These are phyloP conservation scores for Drosophila miranda DNA, from an alignment of 1,140 invertebrate species.

Conservation along the genomic window DNA sequence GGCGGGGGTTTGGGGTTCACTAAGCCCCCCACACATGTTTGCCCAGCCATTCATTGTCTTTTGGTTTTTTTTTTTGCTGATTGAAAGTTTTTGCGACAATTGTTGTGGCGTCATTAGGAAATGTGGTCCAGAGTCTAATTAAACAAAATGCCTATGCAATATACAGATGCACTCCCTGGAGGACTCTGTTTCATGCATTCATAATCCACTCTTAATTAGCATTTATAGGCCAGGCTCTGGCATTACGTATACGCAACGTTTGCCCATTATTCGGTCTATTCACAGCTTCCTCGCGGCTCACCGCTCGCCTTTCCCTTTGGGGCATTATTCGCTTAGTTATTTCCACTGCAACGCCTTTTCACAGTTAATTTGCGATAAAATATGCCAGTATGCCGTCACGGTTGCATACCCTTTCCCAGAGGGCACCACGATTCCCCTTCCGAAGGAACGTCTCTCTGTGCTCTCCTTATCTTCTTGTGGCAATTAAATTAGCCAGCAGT, in stretches of 20 bases:
- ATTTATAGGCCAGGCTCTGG: not conserved
- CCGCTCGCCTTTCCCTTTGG: not conserved
- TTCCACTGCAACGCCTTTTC: constrained; percentile 63
- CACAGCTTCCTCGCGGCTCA: not conserved
- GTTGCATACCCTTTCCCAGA: not conserved
- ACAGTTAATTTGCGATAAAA: constrained; percentile 69
- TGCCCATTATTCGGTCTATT: constrained; percentile 1
- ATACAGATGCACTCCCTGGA: constrained; percentile 1
- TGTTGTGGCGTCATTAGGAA: constrained; percentile 69
- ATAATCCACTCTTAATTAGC: constrained; percentile 7
- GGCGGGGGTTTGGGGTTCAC: not conserved
- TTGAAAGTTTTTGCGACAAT: constrained; percentile 75
- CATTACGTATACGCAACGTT: constrained; percentile 38
- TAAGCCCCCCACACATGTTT: constrained; percentile 40
- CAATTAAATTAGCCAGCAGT: constrained; percentile 64
- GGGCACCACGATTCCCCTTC: too few species aligned
- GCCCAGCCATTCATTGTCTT: constrained; percentile 54
- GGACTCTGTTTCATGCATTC: not conserved
- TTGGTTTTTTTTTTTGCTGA: constrained; percentile 34
- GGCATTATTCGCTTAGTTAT: constrained; percentile 29
- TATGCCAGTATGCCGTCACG: constrained; percentile 45
- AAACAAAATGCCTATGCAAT: constrained; percentile 36
- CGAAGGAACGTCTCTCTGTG: not conserved
- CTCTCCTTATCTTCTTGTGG: constrained; percentile 25
- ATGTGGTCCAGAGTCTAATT: constrained; percentile 52